Conservation (phyloP, 2,888 invertebrate genomes). For the Ormyrus pomaceus region DNA sequence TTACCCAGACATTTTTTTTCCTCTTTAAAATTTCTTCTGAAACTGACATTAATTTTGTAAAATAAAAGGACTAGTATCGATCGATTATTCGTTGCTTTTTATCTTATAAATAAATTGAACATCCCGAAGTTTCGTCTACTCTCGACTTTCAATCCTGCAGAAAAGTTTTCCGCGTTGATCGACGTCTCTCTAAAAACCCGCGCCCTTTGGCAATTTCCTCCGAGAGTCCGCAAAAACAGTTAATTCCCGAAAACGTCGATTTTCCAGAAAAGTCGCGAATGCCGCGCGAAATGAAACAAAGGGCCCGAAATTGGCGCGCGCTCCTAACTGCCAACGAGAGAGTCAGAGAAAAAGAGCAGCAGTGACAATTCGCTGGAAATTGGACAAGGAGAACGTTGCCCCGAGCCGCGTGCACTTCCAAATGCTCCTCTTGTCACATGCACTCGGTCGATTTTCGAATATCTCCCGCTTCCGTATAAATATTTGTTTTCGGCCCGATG, state of each 20-base stretch:
- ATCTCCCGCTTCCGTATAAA: background rate
- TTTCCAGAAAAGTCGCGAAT: too few species aligned
- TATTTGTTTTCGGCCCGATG: slow-evolving; percentile 1
- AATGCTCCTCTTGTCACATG: slow-evolving; percentile 19
- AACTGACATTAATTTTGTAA: too few species aligned
- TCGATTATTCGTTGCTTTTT: slow-evolving; percentile 1
- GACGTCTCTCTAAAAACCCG: too few species aligned
- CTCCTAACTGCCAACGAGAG: slow-evolving; percentile 4
- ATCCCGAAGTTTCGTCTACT: too few species aligned
- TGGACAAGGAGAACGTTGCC: slow-evolving; percentile 25
- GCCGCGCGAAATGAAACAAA: background rate
- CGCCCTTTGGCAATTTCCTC: too few species aligned
- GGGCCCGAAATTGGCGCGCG: slow-evolving; percentile 18
- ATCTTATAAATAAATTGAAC: background rate
- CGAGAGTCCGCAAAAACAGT: too few species aligned
- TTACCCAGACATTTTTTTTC: too few species aligned
- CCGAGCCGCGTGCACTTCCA: slow-evolving; percentile 28
- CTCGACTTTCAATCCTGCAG: too few species aligned
- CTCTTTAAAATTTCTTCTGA: too few species aligned
- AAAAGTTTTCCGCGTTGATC: too few species aligned
- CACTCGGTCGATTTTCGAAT: background rate
- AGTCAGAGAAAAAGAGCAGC: background rate
- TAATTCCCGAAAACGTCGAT: too few species aligned
- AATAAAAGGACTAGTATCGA: background rate
- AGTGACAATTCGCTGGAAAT: slow-evolving; percentile 36